Evolutionary conservation across 2,113 vertebrate genomes (phyloP).

Genomic region (Gadus macrocephalus): DNA sequence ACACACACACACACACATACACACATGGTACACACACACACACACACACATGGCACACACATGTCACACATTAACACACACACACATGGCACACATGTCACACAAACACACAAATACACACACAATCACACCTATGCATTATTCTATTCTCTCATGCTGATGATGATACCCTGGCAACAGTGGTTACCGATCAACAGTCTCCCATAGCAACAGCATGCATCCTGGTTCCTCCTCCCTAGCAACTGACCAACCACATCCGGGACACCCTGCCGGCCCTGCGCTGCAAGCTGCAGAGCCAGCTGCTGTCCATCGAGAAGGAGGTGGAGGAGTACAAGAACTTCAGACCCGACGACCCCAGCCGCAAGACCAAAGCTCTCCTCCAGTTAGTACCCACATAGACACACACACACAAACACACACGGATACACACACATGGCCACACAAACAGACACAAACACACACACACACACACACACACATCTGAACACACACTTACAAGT

Average conservation of each 20-base stretch:
- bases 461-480: no score
- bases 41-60: conserved; percentile 11
- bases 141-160: no score
- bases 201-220: conserved; percentile 7
- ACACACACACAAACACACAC: background rate
- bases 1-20: no score
- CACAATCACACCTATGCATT: background rate
- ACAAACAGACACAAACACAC: conserved; percentile 9
- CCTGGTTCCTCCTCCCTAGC: conserved; percentile 51
- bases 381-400: conserved; percentile 73
- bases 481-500: no score
- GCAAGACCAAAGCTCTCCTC: conserved; percentile 95
- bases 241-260: conserved; percentile 97
- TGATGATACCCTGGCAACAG: background rate
- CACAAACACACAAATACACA: conserved; percentile 1
- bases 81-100: background rate
- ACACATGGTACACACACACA: background rate
- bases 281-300: conserved; percentile 94
- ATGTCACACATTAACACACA: conserved; percentile 82
- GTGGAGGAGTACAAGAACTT: conserved; percentile 96
- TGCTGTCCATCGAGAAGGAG: conserved; percentile 95
- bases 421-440: no score
- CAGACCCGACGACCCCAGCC: conserved; percentile 87
- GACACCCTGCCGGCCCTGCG: conserved; percentile 89
- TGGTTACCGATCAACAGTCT: no score